Evolutionary conservation across 2,888 invertebrate species (phyloP), one percentile per base, ranked within the genome.

Genomic region (Leucophora obtusa): DNA sequence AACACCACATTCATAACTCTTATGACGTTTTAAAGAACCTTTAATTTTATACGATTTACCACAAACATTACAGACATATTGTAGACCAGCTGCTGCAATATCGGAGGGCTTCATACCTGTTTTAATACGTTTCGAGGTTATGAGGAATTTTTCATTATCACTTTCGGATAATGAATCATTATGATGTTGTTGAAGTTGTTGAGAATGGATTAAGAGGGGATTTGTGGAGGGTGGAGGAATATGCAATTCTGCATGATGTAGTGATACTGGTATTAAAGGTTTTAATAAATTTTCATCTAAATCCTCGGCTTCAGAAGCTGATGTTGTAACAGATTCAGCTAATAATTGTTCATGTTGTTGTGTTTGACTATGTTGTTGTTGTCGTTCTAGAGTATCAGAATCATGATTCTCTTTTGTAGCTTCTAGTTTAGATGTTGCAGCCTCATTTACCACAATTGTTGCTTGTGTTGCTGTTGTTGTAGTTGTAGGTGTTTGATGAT

Each of bases 1-100:
- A 3, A 90, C 87, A 1, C 90, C 90, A 87, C 96, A 96, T 89
- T 95, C 95, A 90, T 94, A 94, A 87, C 93, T 93, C 86, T 94
- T 92, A 89, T 96, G 95, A 75, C 95, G 92, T 89, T 94, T 94
- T 86, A 96, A 92, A 82, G 95, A 95, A 84, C 95, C 94, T 87
- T 94, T 94, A 90, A 94, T 94, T 91, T 94, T 94, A 92, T 96
- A 96, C 85, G 94, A 93, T 91, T 96, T 96, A 84, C 95, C 95
- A 90, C 96, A 96, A 86, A 92, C 92, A 86, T 92, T 92, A 91
- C 95, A 95, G 82, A 92, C 92, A 88, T 92, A 86, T 53, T 88
- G 88, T 76, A 87, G 65, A 24, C 81, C 81, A 24, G 77, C 77
- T 11, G 77, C 81, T 5, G 73, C 73, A 14, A 81, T 81, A 5